These are phyloP conservation scores for Atrina japonica DNA, from an alignment of 2,888 invertebrate genomes.

Conservation along the genomic window DNA sequence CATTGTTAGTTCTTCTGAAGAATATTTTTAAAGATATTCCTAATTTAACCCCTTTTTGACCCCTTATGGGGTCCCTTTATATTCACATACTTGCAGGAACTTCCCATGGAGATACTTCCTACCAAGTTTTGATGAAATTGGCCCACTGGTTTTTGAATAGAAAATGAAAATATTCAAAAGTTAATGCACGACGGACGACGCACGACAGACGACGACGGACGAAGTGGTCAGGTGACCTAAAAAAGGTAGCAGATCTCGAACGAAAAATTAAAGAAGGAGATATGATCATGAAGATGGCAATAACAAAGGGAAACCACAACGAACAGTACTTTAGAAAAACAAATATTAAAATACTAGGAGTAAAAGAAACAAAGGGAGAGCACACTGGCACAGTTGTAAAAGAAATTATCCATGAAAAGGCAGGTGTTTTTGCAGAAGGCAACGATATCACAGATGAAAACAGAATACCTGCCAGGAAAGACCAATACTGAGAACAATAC, in stretches of 20 bases:
- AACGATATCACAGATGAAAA: conserved; percentile 9
- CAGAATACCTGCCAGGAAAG: background rate
- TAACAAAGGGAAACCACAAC: conserved; percentile 4
- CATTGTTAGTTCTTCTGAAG: too few species aligned
- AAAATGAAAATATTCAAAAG: too few species aligned
- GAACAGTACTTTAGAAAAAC: conserved; percentile 25
- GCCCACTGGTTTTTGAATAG: too few species aligned
- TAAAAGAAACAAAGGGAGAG: background rate
- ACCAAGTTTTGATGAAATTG: too few species aligned
- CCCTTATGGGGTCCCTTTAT: too few species aligned
- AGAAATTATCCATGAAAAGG: conserved; percentile 2
- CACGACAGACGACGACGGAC: too few species aligned
- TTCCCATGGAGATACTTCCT: too few species aligned
- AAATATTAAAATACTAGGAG: conserved; percentile 9
- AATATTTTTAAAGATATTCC: too few species aligned
- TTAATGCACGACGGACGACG: too few species aligned
- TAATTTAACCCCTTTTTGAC: too few species aligned
- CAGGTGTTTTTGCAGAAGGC: background rate
- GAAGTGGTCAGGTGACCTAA: too few species aligned
- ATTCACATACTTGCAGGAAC: too few species aligned
- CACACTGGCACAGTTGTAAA: background rate
- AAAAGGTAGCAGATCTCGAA: background rate
- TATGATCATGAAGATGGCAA: background rate
- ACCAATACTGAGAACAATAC: background rate
- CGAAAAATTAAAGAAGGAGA: background rate